Evolutionary conservation across 2,113 vertebrate genomes (phyloP), one percentile per base, ranked within the genome.

Genomic region (Jaculus jaculus): DNA sequence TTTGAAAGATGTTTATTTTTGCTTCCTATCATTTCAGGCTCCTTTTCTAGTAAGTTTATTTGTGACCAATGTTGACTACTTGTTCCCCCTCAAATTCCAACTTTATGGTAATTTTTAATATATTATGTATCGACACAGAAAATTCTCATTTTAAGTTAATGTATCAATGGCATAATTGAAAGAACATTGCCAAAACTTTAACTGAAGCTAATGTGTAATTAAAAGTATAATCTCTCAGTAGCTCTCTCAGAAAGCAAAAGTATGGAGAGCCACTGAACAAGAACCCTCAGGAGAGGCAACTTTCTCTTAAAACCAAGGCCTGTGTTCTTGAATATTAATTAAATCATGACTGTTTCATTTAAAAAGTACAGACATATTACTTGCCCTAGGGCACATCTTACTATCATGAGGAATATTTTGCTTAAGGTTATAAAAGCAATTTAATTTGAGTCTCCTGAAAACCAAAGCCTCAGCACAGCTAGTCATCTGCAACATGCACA

Each of bases 391-490:
- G 97, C 92, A 94, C 2, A 91, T 96, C 97, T 97, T 97, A 97
- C 96, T 96, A 96, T 96, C 88, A 93, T 87, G 77, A 96, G 96
- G 95, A 97, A 97, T 98, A 97, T 97, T 97, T 95, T 97, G 95
- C 97, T 98, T 97, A 94, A 93, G 96, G 94, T 97, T 34, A 95
- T 97, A 96, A 98, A 98, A 97, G 83, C 90, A 98, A 98, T 98
- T 98, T 98, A 96, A 96, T 97, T 90, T 91, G 47, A 97, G 92
- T 95, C 94, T 95, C 73, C 66, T 91, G 95, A 97, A 47, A 98
- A 96, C 60, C 77, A 87, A 75, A 92, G 24, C 74, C 97, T 98
- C 94, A 97, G 61, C 79, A 96, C 85, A 97, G 61, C 85, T 94
- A 97, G 89, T 97, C 94, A 96, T 92, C 90, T 96, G 90, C 95